Evolutionary conservation across 2,113 vertebrate genomes (phyloP), one percentile per base, ranked within the genome.

Genomic region (Macroglossus sobrinus): DNA sequence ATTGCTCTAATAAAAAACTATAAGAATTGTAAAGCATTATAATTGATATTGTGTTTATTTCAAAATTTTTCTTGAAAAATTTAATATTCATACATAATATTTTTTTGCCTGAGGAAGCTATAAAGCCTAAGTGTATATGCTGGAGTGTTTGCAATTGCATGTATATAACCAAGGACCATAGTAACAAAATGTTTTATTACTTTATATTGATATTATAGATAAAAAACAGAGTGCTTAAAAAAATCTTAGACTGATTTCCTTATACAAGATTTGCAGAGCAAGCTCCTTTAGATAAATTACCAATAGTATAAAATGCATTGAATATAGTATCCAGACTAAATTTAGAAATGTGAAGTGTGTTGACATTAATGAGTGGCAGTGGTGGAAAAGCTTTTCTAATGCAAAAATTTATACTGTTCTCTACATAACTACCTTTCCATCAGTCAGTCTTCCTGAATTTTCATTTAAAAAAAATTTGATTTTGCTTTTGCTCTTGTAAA

Each of bases 401-500:
- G 35, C 24, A 19, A 61, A 91, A 74, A 53, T 95, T 47, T 47
- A 81, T 75, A 47, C 18, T 59, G 2, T 47, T 92, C 3, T 81
- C 45, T 88, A 4, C 81, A n/a, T 94, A 74, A 85, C 24, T 59
- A 74, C 4, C n/a, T 10, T 95, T 95, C 93, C 63, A 84, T 79
- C 96, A 93, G 57, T 92, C 47, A 94, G 26, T 98, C 64, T 45
- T 93, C 94, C 97, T 93, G 90, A 98, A 97, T 92, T 91, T 97
- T 97, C 87, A 97, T 97, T 91, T 96, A 84, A 79, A 72, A 61
- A 28, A 59, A 28, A 91, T 97, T 96, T 0, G 72, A 97, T 98
- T 98, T 98, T 68, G 22, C 22, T 95, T 97, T 97, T 97, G 91
- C 40, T 94, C 78, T 75, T 95, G 78, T 96, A 96, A 96, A 86